Evolutionary conservation across 2,797 vertebrate genomes (phyloP).

Genomic region (Erethizon dorsatum): DNA sequence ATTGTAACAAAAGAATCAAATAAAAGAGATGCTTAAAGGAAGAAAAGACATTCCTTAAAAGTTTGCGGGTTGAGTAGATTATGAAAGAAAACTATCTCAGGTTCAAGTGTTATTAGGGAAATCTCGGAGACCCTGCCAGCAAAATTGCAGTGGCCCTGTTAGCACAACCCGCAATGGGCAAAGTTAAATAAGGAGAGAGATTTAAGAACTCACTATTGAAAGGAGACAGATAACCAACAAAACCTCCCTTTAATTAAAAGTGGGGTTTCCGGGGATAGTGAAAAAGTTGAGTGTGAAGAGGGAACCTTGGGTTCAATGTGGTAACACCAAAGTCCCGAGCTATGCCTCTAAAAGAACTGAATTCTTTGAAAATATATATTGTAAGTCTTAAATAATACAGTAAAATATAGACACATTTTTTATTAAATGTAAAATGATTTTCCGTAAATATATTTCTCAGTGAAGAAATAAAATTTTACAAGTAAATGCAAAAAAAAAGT

Average conservation of each 20-base stretch:
- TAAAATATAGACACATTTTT: neutral
- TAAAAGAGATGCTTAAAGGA: slow-evolving; percentile 78
- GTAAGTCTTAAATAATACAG: neutral
- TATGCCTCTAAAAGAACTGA: neutral
- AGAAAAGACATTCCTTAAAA: slow-evolving; percentile 78
- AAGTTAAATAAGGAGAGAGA: slow-evolving; percentile 73
- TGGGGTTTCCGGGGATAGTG: slow-evolving; percentile 55
- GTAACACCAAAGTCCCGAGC: fast-evolving
- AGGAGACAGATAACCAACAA: slow-evolving; percentile 45
- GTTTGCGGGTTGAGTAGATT: slow-evolving; percentile 77
- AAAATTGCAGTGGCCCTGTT: slow-evolving; percentile 65
- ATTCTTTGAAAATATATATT: neutral
- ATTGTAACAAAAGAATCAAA: slow-evolving; percentile 71
- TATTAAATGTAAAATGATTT: neutral
- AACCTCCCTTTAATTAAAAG: slow-evolving; percentile 81
- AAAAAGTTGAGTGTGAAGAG: slow-evolving; percentile 41
- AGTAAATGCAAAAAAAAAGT: neutral
- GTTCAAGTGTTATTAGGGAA: slow-evolving; percentile 80
- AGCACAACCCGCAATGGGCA: slow-evolving; percentile 69
- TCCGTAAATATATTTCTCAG: neutral
- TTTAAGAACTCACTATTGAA: slow-evolving; percentile 68
- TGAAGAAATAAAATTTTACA: neutral
- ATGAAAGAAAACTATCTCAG: slow-evolving; percentile 77
- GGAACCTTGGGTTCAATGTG: neutral
- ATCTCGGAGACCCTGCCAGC: slow-evolving; percentile 72